Conservation (phyloP, 2,113 vertebrate genomes). For the Bos indicus region DNA sequence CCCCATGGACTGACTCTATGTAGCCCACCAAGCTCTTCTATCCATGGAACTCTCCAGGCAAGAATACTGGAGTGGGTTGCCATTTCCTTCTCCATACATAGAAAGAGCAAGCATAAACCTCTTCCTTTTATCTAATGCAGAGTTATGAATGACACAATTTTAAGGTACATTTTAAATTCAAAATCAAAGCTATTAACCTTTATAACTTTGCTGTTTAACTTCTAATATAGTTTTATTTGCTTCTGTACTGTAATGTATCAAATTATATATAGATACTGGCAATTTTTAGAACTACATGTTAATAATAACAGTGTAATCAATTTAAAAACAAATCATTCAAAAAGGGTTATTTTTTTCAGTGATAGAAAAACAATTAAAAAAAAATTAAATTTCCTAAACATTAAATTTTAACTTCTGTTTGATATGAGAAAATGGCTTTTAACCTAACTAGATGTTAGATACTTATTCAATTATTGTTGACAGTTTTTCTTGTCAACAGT, state of each 20-base stretch:
- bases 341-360: not conserved
- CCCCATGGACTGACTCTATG: not conserved
- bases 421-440: conserved; percentile 23
- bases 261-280: not conserved
- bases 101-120: not conserved
- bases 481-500: not conserved
- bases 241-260: not conserved
- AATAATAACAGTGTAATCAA: not conserved
- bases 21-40: not conserved
- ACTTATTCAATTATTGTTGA: not conserved
- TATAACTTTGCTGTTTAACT: not conserved
- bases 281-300: not conserved
- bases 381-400: not conserved
- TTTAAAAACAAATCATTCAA: not conserved
- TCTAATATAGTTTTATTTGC: not conserved
- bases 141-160: not conserved
- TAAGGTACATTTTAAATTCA: not conserved
- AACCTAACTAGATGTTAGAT: not conserved
- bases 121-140: not conserved
- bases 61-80: not conserved
- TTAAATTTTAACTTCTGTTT: conserved; percentile 3
- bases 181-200: not conserved
- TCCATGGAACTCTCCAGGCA: not conserved
- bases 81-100: not conserved
- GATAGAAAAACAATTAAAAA: not conserved